A percentile compares a stretch with the other conserved stretches of the same genome.
Conservation (phyloP, 2,797 vertebrate species). For the Prionace glauca region DNA sequence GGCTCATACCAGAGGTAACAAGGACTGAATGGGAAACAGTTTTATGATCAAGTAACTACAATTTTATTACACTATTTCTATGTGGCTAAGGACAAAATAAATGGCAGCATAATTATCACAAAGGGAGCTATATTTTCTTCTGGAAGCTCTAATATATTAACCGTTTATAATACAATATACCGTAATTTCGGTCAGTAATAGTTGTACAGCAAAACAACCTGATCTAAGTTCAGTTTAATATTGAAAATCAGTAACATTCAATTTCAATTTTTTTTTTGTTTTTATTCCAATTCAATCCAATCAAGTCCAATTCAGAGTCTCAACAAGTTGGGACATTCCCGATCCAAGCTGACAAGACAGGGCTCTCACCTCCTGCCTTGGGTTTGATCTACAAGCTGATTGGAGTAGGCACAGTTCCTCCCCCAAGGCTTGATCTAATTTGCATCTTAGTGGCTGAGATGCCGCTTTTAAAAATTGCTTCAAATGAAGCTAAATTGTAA, state of each 20-base stretch:
- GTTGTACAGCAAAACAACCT: neutral
- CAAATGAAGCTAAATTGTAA: too few relatives aligned
- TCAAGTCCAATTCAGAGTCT: too few relatives aligned
- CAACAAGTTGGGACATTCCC: too few relatives aligned
- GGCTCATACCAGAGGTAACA: neutral
- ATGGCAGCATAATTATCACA: neutral
- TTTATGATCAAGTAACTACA: neutral
- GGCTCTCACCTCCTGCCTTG: too few relatives aligned
- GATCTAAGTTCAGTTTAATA: neutral
- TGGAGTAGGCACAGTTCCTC: too few relatives aligned
- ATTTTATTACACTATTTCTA: constrained; percentile 16
- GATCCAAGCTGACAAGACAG: too few relatives aligned
- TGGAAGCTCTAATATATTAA: neutral
- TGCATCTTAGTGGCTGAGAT: too few relatives aligned
- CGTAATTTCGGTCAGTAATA: neutral
- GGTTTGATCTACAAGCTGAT: too few relatives aligned
- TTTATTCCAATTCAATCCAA: too few relatives aligned
- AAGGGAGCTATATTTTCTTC: neutral
- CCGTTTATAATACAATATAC: neutral
- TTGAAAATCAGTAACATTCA: neutral
- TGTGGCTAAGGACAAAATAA: neutral
- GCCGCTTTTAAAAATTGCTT: too few relatives aligned
- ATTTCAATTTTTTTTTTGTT: neutral
- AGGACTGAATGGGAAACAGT: neutral
- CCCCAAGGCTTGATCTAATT: too few relatives aligned